Evolutionary conservation across 2,888 invertebrate species (phyloP).

Genomic region (Tipula confusa): DNA sequence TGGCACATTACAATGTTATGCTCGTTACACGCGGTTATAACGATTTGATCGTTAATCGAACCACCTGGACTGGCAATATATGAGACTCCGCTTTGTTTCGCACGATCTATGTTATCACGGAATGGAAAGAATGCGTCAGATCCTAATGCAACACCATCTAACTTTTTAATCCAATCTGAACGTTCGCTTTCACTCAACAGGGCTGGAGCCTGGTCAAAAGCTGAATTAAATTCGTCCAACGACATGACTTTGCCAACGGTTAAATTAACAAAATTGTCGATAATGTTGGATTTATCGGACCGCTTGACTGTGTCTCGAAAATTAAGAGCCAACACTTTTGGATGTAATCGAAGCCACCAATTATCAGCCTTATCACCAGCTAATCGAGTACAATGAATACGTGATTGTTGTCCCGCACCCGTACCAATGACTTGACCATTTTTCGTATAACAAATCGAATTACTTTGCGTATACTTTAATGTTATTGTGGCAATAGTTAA

Average conservation of each 20-base stretch:
- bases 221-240: slow-evolving; percentile 63
- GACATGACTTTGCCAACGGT: slow-evolving; percentile 88
- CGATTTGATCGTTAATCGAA: slow-evolving; percentile 86
- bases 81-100: slow-evolving; percentile 84
- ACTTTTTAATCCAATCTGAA: slow-evolving; percentile 62
- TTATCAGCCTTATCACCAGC: slow-evolving; percentile 96
- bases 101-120: slow-evolving; percentile 93
- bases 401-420: slow-evolving; percentile 98
- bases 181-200: slow-evolving; percentile 65
- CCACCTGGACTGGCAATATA: slow-evolving; percentile 93
- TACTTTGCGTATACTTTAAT: slow-evolving; percentile 96
- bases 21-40: slow-evolving; percentile 88
- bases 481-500: slow-evolving; percentile 94
- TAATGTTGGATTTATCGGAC: slow-evolving; percentile 90
- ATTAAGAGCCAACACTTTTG: slow-evolving; percentile 73
- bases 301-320: slow-evolving; percentile 83
- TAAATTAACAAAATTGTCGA: slow-evolving; percentile 90
- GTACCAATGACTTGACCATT: slow-evolving; percentile 85
- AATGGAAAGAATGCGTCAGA: slow-evolving; percentile 99
- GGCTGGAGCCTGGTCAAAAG: slow-evolving; percentile 61
- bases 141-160: slow-evolving; percentile 77
- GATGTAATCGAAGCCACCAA: slow-evolving; percentile 97
- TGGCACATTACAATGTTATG: slow-evolving; percentile 83
- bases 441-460: slow-evolving; percentile 94
- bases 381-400: slow-evolving; percentile 95